These are phyloP conservation scores for Sebastes diploproa DNA, from an alignment of 2,797 vertebrate species.

Conservation along the genomic window DNA sequence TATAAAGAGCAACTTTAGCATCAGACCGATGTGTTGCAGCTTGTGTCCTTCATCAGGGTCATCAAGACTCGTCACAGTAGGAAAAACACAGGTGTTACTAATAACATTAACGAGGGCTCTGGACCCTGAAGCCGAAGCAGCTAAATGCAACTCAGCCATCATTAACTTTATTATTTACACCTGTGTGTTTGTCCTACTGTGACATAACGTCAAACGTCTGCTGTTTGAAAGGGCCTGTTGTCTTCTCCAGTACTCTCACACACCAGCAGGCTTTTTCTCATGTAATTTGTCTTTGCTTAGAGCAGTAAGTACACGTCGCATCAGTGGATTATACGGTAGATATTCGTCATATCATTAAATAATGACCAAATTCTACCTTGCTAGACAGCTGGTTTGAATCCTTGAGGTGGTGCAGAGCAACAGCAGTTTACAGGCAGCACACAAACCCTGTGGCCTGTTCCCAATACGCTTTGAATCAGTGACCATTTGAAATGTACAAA, in stretches of 20 bases:
- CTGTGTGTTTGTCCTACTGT: background rate
- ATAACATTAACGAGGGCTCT: no score
- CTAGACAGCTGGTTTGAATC: background rate
- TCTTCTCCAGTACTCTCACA: background rate
- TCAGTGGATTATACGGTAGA: background rate
- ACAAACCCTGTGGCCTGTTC: background rate
- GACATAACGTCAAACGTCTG: background rate
- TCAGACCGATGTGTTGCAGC: no score
- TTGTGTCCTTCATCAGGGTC: no score
- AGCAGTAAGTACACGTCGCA: background rate
- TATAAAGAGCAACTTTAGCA: no score
- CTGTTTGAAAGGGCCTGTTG: background rate
- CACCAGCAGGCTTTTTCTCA: background rate
- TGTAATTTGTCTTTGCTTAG: background rate
- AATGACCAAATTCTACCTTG: background rate
- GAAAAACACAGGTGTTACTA: no score
- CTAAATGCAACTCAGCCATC: background rate
- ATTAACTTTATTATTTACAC: background rate
- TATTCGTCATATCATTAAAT: background rate
- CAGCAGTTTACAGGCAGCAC: background rate
- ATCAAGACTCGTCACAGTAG: no score
- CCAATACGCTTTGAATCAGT: background rate
- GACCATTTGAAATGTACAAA: background rate
- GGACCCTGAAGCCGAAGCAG: background rate
- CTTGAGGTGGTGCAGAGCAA: background rate